These are phyloP conservation scores for Daubentonia madagascariensis DNA, from an alignment of 2,113 vertebrate species.

Conservation along the genomic window DNA sequence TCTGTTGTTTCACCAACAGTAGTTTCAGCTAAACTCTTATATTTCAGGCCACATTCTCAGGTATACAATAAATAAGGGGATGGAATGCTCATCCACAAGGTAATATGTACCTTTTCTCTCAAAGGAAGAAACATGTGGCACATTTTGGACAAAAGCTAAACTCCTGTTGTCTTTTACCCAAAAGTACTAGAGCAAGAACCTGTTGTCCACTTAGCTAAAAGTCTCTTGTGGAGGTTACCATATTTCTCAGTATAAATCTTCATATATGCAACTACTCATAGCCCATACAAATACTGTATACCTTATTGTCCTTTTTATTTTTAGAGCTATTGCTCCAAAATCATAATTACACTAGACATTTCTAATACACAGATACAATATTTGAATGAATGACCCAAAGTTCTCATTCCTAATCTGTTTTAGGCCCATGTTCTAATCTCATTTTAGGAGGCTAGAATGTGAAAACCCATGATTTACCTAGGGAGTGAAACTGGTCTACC, in stretches of 20 bases:
- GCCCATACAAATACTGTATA: background rate
- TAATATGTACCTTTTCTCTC: background rate
- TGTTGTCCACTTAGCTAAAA: background rate
- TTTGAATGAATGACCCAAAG: background rate
- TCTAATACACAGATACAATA: background rate
- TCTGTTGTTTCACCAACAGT: constrained; percentile 72
- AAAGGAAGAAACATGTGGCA: background rate
- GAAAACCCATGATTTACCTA: background rate
- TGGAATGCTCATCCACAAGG: background rate
- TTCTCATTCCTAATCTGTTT: background rate
- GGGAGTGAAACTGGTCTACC: background rate
- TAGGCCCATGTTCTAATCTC: background rate
- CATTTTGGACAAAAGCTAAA: background rate
- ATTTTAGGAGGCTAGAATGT: background rate
- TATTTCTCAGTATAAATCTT: background rate
- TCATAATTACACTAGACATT: background rate
- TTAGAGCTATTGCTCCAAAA: background rate
- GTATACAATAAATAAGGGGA: background rate
- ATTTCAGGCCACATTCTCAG: background rate
- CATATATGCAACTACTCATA: background rate
- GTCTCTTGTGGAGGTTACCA: too few relatives aligned
- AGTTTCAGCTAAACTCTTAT: constrained; percentile 70
- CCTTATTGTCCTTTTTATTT: background rate
- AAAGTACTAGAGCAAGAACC: background rate
- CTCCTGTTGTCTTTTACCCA: too few relatives aligned